Base-by-base conservation (phyloP, 2,888 invertebrate genomes). In the Ganaspis brasiliensis region DNA sequence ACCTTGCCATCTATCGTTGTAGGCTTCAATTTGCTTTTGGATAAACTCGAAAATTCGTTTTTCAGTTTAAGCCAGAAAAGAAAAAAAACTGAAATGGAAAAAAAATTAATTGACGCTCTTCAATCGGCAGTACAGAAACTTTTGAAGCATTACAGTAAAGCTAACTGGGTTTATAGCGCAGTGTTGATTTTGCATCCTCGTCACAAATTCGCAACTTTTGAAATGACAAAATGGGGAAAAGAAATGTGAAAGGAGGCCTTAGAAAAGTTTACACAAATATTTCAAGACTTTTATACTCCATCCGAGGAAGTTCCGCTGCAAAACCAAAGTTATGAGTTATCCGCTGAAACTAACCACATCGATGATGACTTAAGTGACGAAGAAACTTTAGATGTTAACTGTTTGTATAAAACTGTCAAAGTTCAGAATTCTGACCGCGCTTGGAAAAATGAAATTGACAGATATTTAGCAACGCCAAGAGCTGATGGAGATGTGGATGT, bases 151-250 rank as follows among this genome's bases (percentile, higher is more conserved):
- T 70, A 70, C n/a, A 21, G 10, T n/a, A 70, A 70, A 24, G 6
- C 9, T 26, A 70, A 70, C n/a, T 45, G 70, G 70, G 19, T 70
- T 14, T 70, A 70, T n/a, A 45, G 40, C 16, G 14, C 40, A 10
- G 49, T 70, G 9, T 21, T 70, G 12, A 45, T 70, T 70, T 16
- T 70, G 16, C 19, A 70, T 21, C 70, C 45, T 24, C n/a, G 21
- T 10, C 70, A 70, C 14, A 70, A 21, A 45, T 45, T 70, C 9
- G 45, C 9, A 45, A 45, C 49, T 21, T 45, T 70, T 45, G 3
- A 70, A 9, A 45, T 24, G 40, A 70, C 70, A 5, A 9, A 45
- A 2, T 70, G 70, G 70, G 70, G 45, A 2, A 40, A 45, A 40
- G 40, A 12, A 6, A 70, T 70, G 70, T n/a, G 21, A 26, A 49